Evolutionary conservation across 2,888 invertebrate genomes (phyloP).

Genomic region (Dicyrtoma fusca): DNA sequence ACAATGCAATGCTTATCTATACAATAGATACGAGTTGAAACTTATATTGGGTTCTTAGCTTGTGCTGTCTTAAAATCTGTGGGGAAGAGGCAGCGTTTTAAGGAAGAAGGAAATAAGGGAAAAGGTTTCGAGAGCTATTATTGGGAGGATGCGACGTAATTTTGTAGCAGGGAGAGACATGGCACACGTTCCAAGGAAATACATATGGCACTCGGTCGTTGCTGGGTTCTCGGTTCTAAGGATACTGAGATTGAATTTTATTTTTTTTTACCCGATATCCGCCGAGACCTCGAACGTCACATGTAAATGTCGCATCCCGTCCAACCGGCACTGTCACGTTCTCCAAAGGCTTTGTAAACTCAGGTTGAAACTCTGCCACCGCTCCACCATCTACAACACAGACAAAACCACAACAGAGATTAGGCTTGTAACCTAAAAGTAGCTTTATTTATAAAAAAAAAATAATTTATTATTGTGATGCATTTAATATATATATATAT

Average conservation of each 20-base stretch:
- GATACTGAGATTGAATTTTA: neutral
- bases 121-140: conserved; percentile 13
- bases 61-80: no score
- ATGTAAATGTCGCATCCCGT: conserved; percentile 84
- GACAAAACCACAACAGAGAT: neutral
- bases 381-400: conserved; percentile 44
- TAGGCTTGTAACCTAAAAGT: no score
- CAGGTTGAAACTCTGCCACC: conserved; percentile 69
- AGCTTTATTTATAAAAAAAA: no score
- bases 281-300: conserved; percentile 82
- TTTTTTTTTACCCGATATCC: conserved; percentile 77
- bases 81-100: no score
- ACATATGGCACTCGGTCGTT: no score
- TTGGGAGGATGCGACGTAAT: conserved; percentile 29
- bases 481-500: no score
- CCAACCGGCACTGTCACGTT: conserved; percentile 84
- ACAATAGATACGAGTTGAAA: no score
- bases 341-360: conserved; percentile 79
- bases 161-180: neutral
- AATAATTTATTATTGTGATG: no score
- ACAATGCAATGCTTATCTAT: no score
- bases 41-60: no score
- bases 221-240: no score
- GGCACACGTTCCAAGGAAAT: neutral
- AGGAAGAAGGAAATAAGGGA: neutral